Percentiles rank a stretch among this genome's conserved stretches.
These are phyloP conservation scores for Axinella damicornis DNA, from an alignment of 37 sponge, comb jelly and placozoan species.

Conservation along the genomic window DNA sequence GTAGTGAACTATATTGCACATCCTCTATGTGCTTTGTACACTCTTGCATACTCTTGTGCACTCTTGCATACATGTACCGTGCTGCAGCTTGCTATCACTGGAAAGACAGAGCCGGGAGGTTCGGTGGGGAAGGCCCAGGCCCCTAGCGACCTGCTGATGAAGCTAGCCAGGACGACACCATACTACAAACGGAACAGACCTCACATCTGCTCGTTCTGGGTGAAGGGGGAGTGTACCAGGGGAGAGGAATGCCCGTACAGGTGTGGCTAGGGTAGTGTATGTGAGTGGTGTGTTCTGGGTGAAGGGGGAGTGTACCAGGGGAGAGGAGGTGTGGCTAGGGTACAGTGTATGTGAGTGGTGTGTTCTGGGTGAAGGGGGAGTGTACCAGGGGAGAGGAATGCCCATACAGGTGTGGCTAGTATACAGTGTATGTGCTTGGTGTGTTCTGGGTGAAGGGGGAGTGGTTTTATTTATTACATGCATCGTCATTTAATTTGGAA, in stretches of 20 bases:
- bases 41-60: too few relatives aligned
- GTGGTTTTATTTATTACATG: too few relatives aligned
- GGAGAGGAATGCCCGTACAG: conserved; percentile 97
- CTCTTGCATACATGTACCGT: too few relatives aligned
- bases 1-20: too few relatives aligned
- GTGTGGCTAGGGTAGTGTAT: conserved; percentile 25
- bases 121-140: conserved; percentile 89
- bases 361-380: conserved; percentile 99
- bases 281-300: conserved; percentile 34
- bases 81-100: conserved; percentile 47
- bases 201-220: conserved; percentile 99
- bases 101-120: conserved; percentile 77
- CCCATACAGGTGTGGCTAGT: neutral
- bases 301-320: neutral
- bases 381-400: conserved; percentile 61
- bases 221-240: conserved; percentile 98
- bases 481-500: too few relatives aligned
- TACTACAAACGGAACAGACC: conserved; percentile 99
- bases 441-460: neutral
- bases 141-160: conserved; percentile 88
- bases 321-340: neutral
- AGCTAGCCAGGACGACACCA: conserved; percentile 91
- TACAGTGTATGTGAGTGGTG: neutral
- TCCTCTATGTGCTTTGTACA: too few relatives aligned
- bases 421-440: too few relatives aligned